phyloP scores from a whole-genome alignment of 2,888 invertebrate species.

The Eupeodes luniger region DNA sequence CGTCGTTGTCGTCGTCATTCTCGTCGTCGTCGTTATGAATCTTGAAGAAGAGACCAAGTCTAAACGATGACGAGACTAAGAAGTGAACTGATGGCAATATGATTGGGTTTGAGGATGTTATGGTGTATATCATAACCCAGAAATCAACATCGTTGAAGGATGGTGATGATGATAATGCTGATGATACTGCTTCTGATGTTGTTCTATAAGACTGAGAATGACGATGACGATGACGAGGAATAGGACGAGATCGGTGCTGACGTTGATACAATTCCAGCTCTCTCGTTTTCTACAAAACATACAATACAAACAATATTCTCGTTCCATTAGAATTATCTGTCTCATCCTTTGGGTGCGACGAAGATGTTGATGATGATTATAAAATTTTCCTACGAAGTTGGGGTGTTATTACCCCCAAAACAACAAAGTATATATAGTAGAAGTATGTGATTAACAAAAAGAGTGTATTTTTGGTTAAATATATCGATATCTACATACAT shows the following conservation, averaged over 20 bases:
- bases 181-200: conserved; percentile 63
- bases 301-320: conserved; percentile 53
- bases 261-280: conserved; percentile 62
- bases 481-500: background rate
- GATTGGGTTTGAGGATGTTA: conserved; percentile 64
- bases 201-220: conserved; percentile 48
- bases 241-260: conserved; percentile 71
- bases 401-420: conserved; percentile 31
- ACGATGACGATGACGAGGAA: conserved; percentile 69
- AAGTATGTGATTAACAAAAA: conserved; percentile 62
- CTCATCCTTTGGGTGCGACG: conserved; percentile 17
- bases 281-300: background rate
- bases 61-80: conserved; percentile 50
- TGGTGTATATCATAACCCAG: conserved; percentile 75
- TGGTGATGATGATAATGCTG: conserved; percentile 68
- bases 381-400: conserved; percentile 22
- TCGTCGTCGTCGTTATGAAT: conserved; percentile 25
- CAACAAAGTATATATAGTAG: conserved; percentile 42
- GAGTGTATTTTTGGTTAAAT: conserved; percentile 43
- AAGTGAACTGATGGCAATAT: conserved; percentile 54
- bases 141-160: conserved; percentile 76
- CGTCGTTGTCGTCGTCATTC: conserved; percentile 23
- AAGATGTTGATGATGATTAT: conserved; percentile 44
- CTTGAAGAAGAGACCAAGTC: conserved; percentile 56
- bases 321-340: conserved; percentile 14